These are phyloP conservation scores for Pygocentrus nattereri DNA, from an alignment of 2,797 vertebrate species.

Conservation along the genomic window DNA sequence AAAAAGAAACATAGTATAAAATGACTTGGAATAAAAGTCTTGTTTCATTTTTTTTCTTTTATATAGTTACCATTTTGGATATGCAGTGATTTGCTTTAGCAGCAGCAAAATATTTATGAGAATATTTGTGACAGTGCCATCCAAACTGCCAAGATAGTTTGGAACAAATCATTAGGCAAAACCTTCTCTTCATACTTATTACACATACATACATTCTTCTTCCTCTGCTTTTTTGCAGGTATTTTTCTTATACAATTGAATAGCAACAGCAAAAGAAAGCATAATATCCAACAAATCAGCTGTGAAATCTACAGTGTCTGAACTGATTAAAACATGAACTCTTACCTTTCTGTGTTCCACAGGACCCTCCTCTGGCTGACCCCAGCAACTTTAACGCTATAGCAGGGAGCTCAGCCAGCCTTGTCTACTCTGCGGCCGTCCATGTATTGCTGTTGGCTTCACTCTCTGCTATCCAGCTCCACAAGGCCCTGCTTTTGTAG, in stretches of 20 bases:
- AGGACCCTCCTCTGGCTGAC: constrained; percentile 76
- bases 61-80: too few species aligned
- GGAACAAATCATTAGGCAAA: too few species aligned
- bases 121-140: too few species aligned
- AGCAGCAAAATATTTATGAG: too few species aligned
- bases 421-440: constrained; percentile 26
- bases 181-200: too few species aligned
- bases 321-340: background rate
- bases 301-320: background rate
- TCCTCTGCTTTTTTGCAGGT: background rate
- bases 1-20: too few species aligned
- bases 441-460: constrained; percentile 60
- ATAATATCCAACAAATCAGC: background rate
- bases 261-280: background rate
- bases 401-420: constrained; percentile 67
- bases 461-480: constrained; percentile 56
- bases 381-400: constrained; percentile 72
- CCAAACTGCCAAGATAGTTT: too few species aligned
- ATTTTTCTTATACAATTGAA: background rate
- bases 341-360: constrained; percentile 29
- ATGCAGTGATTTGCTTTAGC: too few species aligned
- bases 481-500: constrained; percentile 48
- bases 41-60: too few species aligned
- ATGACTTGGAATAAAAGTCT: too few species aligned
- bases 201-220: too few species aligned